Percentiles rank a stretch among this genome's conserved stretches.
These are phyloP conservation scores for Xiphophorus birchmanni DNA, from an alignment of 2,797 vertebrate species.

Conservation along the genomic window DNA sequence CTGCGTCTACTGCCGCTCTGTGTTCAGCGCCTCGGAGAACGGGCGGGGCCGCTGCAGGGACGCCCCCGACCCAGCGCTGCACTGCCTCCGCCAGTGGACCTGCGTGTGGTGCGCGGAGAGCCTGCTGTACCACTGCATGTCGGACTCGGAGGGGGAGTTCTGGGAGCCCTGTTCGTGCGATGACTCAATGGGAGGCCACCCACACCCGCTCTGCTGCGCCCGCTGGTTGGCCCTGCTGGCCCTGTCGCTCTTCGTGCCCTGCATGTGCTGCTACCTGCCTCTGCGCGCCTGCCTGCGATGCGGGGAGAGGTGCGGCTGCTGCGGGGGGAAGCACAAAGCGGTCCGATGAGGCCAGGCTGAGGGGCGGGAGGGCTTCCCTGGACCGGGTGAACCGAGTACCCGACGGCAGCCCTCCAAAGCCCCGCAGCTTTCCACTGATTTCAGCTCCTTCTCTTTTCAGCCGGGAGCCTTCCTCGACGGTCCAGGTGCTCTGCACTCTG, in stretches of 20 bases:
- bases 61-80: constrained; percentile 89
- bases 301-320: constrained; percentile 90
- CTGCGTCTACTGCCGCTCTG: constrained; percentile 92
- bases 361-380: constrained; percentile 42
- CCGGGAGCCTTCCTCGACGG: constrained; percentile 68
- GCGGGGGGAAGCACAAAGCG: constrained; percentile 92
- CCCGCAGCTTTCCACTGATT: constrained; percentile 76
- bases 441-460: constrained; percentile 75
- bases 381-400: constrained; percentile 54
- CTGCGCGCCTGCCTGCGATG: constrained; percentile 90
- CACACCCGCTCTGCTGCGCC: constrained; percentile 88
- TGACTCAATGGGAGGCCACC: constrained; percentile 81
- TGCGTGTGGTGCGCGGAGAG: constrained; percentile 96
- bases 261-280: constrained; percentile 95
- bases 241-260: constrained; percentile 91
- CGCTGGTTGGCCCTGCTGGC: constrained; percentile 92
- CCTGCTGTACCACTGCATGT: constrained; percentile 96
- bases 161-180: constrained; percentile 95
- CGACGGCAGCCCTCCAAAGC: constrained; percentile 52
- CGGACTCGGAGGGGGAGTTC: constrained; percentile 94
- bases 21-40: constrained; percentile 89
- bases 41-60: constrained; percentile 91
- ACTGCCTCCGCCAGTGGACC: constrained; percentile 90
- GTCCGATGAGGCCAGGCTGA: constrained; percentile 85
- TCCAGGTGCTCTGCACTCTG: constrained; percentile 65